These are phyloP conservation scores for Clarias fuscus DNA, from an alignment of 2,797 vertebrate genomes.

Conservation along the genomic window DNA sequence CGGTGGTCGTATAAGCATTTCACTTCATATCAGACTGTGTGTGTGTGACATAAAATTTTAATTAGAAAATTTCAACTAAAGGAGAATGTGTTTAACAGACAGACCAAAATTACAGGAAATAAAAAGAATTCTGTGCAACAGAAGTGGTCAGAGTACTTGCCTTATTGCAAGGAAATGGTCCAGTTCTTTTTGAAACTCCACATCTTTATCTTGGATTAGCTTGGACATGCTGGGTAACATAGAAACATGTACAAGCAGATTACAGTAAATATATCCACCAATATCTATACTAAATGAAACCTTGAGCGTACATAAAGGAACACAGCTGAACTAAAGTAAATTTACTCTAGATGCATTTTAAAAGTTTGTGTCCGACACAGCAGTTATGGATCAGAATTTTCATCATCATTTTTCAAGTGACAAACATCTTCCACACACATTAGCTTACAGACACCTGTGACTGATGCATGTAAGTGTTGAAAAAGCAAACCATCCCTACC, in stretches of 20 bases:
- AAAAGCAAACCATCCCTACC: neutral
- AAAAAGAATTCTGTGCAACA: neutral
- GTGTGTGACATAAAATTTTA: no score
- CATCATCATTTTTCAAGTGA: neutral
- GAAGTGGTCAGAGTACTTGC: slow-evolving; percentile 62
- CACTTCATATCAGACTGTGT: no score
- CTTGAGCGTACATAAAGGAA: neutral
- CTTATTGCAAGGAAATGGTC: slow-evolving; percentile 73
- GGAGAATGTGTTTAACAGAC: neutral
- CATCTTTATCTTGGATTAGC: slow-evolving; percentile 70
- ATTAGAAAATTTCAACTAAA: no score
- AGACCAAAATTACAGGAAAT: neutral
- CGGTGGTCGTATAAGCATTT: no score
- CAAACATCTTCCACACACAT: neutral
- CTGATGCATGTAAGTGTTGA: neutral
- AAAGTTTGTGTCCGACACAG: neutral
- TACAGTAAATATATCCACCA: no score
- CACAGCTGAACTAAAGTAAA: neutral
- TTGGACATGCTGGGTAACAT: slow-evolving; percentile 68
- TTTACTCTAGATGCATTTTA: neutral
- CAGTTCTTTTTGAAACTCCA: slow-evolving; percentile 65
- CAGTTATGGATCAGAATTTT: neutral
- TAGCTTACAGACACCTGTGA: neutral
- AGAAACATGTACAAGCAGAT: neutral
- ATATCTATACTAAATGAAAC: neutral